These are phyloP conservation scores for Phylloscopus whistleri DNA, from an alignment of 2,113 vertebrate species.

Conservation along the genomic window DNA sequence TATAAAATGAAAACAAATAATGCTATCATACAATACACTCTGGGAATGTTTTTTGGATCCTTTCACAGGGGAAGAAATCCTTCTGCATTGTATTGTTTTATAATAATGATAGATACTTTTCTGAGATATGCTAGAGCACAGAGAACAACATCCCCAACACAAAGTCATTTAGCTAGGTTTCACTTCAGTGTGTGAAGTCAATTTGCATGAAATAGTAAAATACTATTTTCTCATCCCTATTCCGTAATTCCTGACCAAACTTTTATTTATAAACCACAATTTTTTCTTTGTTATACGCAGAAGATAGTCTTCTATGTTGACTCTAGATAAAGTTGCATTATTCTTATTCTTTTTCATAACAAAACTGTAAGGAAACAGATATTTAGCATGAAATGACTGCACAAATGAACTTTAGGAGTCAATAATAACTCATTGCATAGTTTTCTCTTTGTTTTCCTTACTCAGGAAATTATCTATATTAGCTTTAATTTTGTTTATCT, in stretches of 20 bases:
- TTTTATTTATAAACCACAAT: neutral
- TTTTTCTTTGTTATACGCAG: neutral
- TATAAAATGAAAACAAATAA: neutral
- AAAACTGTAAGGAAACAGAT: neutral
- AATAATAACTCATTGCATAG: neutral
- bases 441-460: neutral
- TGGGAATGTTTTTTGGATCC: neutral
- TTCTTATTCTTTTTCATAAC: neutral
- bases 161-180: neutral
- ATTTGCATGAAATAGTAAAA: neutral
- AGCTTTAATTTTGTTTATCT: neutral
- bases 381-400: neutral
- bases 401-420: neutral
- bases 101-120: neutral
- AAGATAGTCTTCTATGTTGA: neutral
- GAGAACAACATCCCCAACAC: neutral
- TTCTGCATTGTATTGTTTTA: neutral
- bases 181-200: neutral
- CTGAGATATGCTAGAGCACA: neutral
- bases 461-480: neutral
- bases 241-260: neutral
- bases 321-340: rapidly evolving
- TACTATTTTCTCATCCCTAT: neutral
- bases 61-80: neutral
- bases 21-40: neutral